These are phyloP conservation scores for Sycobia sp. DNA, from an alignment of 1,140 invertebrate genomes.

Conservation along the genomic window DNA sequence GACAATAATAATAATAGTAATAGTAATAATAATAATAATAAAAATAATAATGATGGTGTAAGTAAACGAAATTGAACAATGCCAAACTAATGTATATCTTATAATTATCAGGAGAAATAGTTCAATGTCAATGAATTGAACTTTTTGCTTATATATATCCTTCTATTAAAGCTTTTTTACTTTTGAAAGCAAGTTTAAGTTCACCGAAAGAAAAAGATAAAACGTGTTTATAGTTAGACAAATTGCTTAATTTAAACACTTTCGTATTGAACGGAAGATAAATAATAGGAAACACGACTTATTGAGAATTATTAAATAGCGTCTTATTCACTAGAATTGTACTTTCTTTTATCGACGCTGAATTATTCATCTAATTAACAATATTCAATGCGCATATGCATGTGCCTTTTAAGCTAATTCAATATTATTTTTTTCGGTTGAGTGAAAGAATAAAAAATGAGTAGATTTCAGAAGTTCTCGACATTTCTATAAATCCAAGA, in stretches of 20 bases:
- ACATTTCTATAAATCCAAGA: slow-evolving; percentile 45
- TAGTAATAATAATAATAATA: too few species aligned
- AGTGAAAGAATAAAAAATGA: slow-evolving; percentile 35
- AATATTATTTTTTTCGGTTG: slow-evolving; percentile 18
- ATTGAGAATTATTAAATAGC: slow-evolving; percentile 21
- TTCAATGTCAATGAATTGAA: not conserved
- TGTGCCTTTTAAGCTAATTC: slow-evolving; percentile 9
- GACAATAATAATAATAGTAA: too few species aligned
- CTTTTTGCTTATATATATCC: slow-evolving; percentile 5
- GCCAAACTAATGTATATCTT: slow-evolving; percentile 2
- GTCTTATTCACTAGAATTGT: slow-evolving; percentile 27
- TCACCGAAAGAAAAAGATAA: not conserved
- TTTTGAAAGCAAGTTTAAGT: slow-evolving; percentile 1
- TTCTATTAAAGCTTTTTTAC: slow-evolving; percentile 12
- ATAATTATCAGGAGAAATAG: slow-evolving; percentile 6
- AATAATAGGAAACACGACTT: slow-evolving; percentile 22
- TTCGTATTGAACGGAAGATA: slow-evolving; percentile 23
- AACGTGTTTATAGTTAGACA: slow-evolving; percentile 2
- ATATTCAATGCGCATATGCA: slow-evolving; percentile 28
- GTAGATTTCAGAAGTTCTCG: slow-evolving; percentile 48
- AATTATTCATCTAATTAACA: slow-evolving; percentile 30
- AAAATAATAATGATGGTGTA: not conserved
- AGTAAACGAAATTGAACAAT: not conserved
- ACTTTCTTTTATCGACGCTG: slow-evolving; percentile 30
- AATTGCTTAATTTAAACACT: slow-evolving; percentile 24